These are phyloP conservation scores for Alsophila aescularia DNA, from an alignment of 2,888 invertebrate genomes.

Conservation along the genomic window DNA sequence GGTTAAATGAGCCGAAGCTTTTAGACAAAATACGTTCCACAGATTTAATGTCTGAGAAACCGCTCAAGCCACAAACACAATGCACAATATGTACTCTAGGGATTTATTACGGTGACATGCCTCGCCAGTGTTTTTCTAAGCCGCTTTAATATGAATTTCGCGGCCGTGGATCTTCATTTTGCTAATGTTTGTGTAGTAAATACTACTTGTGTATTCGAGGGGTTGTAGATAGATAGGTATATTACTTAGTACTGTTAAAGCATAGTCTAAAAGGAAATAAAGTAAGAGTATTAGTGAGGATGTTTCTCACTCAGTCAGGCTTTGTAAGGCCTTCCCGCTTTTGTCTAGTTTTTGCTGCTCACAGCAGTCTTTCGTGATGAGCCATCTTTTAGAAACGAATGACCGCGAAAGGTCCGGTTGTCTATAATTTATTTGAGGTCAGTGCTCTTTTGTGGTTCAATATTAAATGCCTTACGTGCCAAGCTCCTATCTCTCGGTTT, in stretches of 20 bases:
- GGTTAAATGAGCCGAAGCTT: conserved; percentile 72
- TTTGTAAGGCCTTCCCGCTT: conserved; percentile 63
- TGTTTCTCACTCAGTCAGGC: conserved; percentile 69
- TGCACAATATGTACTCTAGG: conserved; percentile 52
- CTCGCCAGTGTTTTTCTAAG: conserved; percentile 19
- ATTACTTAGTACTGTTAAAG: conserved; percentile 35
- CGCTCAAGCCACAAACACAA: conserved; percentile 54
- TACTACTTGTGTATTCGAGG: not conserved
- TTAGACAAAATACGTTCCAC: conserved; percentile 66
- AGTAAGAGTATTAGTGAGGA: conserved; percentile 70
- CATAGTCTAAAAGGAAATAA: conserved; percentile 55
- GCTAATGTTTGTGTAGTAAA: not conserved
- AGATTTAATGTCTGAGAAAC: conserved; percentile 57
- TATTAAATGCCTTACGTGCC: conserved; percentile 33
- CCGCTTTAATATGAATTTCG: conserved; percentile 16
- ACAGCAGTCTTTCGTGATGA: conserved; percentile 48
- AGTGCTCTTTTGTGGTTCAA: conserved; percentile 39
- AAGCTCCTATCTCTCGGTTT: conserved; percentile 17
- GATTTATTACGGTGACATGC: conserved; percentile 44
- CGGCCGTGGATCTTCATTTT: conserved; percentile 9
- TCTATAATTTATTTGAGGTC: conserved; percentile 46
- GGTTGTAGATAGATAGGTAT: too few relatives aligned
- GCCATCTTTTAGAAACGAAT: conserved; percentile 56
- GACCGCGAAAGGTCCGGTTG: conserved; percentile 51
- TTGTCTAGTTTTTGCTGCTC: conserved; percentile 69